phyloP scores from a whole-genome alignment of 2,797 vertebrate species.

The Falco berigora region DNA sequence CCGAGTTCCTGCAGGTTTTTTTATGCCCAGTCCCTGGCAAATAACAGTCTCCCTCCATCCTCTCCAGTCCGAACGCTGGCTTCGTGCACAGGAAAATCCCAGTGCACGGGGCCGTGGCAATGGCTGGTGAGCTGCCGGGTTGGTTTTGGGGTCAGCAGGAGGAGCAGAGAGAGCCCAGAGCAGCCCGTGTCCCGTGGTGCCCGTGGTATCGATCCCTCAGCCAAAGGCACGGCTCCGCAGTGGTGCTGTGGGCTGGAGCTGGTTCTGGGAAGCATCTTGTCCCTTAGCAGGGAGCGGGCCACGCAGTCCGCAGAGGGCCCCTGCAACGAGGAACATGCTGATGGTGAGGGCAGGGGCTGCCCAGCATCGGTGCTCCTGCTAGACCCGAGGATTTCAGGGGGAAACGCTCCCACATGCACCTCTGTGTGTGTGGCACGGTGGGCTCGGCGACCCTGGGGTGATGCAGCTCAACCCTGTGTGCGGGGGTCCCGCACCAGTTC shows the following conservation, averaged over 20 bases:
- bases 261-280: background rate
- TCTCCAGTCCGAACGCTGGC: background rate
- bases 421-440: rapidly evolving
- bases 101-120: background rate
- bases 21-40: background rate
- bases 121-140: background rate
- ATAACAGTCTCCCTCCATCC: rapidly evolving
- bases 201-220: background rate
- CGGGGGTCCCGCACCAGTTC: background rate
- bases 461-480: rapidly evolving
- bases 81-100: background rate
- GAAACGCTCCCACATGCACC: rapidly evolving
- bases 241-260: background rate
- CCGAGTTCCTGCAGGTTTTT: background rate
- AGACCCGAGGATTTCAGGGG: rapidly evolving
- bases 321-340: rapidly evolving
- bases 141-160: background rate
- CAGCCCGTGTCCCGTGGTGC: background rate
- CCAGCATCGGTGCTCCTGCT: background rate
- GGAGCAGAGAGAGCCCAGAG: background rate
- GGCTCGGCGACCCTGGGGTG: rapidly evolving
- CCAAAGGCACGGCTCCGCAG: background rate
- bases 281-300: background rate
- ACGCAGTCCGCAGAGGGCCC: rapidly evolving
- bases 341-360: background rate